Evolutionary conservation across 2,888 invertebrate genomes (phyloP), one percentile per base, ranked within the genome.

Genomic region (Spodoptera littoralis): DNA sequence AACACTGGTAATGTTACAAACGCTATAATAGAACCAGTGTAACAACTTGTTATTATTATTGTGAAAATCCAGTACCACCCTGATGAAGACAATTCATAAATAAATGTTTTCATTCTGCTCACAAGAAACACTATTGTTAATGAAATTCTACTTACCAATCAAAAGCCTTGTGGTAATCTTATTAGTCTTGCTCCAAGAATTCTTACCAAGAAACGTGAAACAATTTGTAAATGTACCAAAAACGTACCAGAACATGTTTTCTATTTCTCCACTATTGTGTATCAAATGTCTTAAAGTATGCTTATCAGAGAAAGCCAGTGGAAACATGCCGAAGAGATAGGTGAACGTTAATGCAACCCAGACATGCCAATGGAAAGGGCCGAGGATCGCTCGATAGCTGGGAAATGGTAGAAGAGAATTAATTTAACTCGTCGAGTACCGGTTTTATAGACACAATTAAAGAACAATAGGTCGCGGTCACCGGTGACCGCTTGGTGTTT

Each of bases 241-340:
- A 59, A 98, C 97, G 83, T 97, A 97, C 97, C 97, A 98, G 86
- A 97, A 97, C 97, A 97, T 97, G 79, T 97, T 97, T 88, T 97
- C 97, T 44, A 97, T 92, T 91, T 97, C 96, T 54, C 96, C 96
- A 63, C 96, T 96, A 76, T 96, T 96, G 46, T 96, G 94, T 36
- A 97, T 79, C 41, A 97, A 90, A 82, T 96, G 96, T 9, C 90
- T 93, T 18, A 97, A 85, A 0, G 96, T 96, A 63, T 96, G 95
- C 76, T 96, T 96, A 80, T 97, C 96, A 0, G 97, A 97, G 83
- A 96, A 97, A 0, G 97, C 96, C 54, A 97, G 92, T 1, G 97
- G 97, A 75, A 97, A 96, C 76, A 97, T 96, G 6, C 96, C 97
- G 1, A 97, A 94, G 36, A 98, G 88, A 80, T 98, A 98, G 0